Base-by-base conservation (phyloP, 2,888 invertebrate species). In the Dyspetes luteomarginatus region DNA sequence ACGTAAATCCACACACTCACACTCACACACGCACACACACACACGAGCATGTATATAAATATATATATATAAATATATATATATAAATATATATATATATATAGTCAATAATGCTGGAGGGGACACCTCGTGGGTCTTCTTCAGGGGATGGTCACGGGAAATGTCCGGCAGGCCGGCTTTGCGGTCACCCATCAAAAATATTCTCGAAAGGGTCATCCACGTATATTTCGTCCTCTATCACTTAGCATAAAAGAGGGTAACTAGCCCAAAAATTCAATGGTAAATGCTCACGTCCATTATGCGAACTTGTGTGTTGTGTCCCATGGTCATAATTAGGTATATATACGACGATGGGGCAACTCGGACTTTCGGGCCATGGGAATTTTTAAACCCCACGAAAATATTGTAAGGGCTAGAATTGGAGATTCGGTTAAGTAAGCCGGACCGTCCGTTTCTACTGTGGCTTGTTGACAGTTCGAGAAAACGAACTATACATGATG, bases 321-420 rank as follows among this genome's bases (percentile, higher is more conserved):
- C 91, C 91, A 85, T 90, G 89, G 88, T 88, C 88, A 90, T 91
- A 91, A 92, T 92, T 91, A 92, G 91, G 80, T 56, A 73, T 76
- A 69, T 72, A 28, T 52, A 30, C 48, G n/a, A n/a, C n/a, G n/a
- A n/a, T n/a, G 7, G 48, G 48, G 19, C 84, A 84, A 67, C 86
- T 84, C 52, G 74, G 76, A 78, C 82, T 78, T n/a, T 74, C n/a
- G 71, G 78, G 71, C 90, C 91, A 91, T 91, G 91, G 91, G 91
- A 91, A 91, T 87, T 89, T 90, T 82, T 86, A 36, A 43, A 73
- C 80, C 80, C 73, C 45, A 17, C 36, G 15, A 50, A 64, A 64
- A 50, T 45, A 56, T 56, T 55, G 41, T 52, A 30, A 22, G 43
- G 41, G 22, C 60, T 56, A 1, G 17, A 36, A 5, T 36, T 36